phyloP scores from a whole-genome alignment of 2,113 vertebrate species.

The Excalfactoria chinensis region DNA sequence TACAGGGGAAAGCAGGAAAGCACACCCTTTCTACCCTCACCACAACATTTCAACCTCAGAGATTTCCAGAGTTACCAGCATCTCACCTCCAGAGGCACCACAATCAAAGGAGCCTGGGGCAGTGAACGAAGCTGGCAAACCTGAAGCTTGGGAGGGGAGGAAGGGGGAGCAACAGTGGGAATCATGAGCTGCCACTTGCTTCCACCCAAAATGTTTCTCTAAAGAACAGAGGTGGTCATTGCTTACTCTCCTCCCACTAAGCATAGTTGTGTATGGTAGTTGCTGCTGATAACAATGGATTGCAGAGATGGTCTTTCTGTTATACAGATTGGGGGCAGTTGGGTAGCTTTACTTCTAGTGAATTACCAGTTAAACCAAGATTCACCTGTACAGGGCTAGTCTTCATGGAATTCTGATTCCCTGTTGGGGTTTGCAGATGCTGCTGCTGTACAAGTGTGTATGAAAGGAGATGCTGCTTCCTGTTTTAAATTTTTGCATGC shows the following conservation, averaged over 20 bases:
- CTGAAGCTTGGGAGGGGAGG: not conserved
- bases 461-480: not conserved
- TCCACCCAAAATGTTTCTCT: not conserved
- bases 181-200: not conserved
- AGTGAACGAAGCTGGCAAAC: not conserved
- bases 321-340: not conserved
- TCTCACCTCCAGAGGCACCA: not conserved
- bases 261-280: not conserved
- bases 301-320: not conserved
- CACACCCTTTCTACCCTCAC: not conserved
- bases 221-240: not conserved
- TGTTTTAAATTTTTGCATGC: not conserved
- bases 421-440: not conserved
- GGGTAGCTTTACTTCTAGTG: not conserved
- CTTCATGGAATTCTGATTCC: not conserved
- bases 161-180: not conserved
- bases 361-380: not conserved
- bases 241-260: not conserved
- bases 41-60: not conserved
- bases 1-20: not conserved
- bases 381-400: not conserved
- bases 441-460: not conserved
- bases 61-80: not conserved
- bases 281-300: not conserved
- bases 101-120: not conserved